phyloP scores from a whole-genome alignment of 2,888 invertebrate species.

The Adelognathus sp. region DNA sequence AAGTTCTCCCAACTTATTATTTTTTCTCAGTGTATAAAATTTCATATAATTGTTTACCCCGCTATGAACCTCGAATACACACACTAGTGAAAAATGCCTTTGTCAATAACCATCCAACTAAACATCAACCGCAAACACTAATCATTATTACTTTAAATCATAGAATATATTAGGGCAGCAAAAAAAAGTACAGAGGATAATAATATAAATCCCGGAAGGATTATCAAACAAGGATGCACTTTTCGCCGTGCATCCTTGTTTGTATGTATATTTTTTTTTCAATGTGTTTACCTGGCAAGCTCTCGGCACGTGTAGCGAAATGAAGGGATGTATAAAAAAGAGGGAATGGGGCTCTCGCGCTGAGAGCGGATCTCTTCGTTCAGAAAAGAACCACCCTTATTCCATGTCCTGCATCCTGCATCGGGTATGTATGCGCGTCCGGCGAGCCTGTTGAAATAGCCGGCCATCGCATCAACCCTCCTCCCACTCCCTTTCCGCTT shows the following conservation, averaged over 20 bases:
- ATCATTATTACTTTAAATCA: no score
- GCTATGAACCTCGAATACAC: no score
- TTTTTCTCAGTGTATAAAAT: no score
- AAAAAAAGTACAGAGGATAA: neutral
- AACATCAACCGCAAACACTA: no score
- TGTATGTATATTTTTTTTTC: no score
- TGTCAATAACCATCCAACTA: no score
- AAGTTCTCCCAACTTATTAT: no score
- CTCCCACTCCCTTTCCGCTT: neutral
- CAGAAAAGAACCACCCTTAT: neutral
- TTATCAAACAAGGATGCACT: conserved; percentile 15
- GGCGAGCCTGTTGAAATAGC: neutral
- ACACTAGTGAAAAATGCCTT: no score
- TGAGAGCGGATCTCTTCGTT: conserved; percentile 26
- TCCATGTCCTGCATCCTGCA: conserved; percentile 21
- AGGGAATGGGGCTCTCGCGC: neutral
- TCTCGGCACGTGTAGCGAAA: neutral
- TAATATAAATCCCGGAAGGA: conserved; percentile 12
- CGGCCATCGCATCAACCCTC: conserved; percentile 7
- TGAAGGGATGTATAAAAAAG: neutral
- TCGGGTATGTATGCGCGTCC: conserved; percentile 20
- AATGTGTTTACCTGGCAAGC: neutral
- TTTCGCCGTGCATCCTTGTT: neutral
- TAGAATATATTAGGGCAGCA: no score
- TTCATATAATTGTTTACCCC: no score